These are phyloP conservation scores for Drosophila multiciliata DNA, from an alignment of 2,888 invertebrate species.

Conservation along the genomic window DNA sequence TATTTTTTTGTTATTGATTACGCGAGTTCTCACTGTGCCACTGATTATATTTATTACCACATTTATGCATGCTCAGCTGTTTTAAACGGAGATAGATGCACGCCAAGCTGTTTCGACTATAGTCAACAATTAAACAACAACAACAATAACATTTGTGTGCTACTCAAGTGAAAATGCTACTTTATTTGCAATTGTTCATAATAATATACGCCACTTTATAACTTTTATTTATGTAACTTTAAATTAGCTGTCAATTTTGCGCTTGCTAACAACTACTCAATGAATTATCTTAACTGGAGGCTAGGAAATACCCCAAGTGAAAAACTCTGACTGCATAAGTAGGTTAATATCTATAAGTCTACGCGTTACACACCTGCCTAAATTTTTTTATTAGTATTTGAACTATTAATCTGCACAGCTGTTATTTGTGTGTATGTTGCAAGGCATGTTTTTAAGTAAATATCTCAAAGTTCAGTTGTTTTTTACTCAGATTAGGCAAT, in stretches of 20 bases:
- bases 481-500: neutral
- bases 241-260: neutral
- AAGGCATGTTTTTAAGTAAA: neutral
- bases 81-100: neutral
- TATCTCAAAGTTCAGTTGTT: constrained; percentile 1
- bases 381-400: neutral
- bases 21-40: neutral
- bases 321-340: neutral
- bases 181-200: neutral
- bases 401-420: neutral
- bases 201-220: neutral
- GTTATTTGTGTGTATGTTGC: neutral
- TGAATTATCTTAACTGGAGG: neutral
- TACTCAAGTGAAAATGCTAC: neutral
- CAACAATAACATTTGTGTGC: neutral
- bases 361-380: neutral
- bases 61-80: constrained; percentile 3
- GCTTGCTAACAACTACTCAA: neutral
- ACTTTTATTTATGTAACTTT: neutral
- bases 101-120: neutral
- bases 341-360: neutral
- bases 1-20: neutral
- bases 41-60: neutral
- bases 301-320: neutral
- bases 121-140: neutral